phyloP scores from a whole-genome alignment of 2,888 invertebrate species.

The Acanthoscelides obtectus region DNA sequence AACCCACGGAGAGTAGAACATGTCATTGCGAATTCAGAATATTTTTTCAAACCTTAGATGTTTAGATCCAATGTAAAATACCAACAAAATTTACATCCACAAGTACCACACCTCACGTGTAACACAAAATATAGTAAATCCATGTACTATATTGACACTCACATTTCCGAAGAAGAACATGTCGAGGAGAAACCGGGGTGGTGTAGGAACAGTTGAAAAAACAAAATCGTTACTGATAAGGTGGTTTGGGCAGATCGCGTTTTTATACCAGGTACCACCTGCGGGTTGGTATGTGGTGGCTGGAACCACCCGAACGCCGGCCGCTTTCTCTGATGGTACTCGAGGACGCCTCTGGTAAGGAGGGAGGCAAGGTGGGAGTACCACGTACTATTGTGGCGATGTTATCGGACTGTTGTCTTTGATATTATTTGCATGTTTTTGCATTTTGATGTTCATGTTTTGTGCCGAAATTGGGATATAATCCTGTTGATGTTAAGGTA shows the following conservation, averaged over 20 bases:
- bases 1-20: no score
- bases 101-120: not conserved
- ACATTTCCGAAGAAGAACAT: not conserved
- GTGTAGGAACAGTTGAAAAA: not conserved
- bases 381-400: not conserved
- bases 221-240: slow-evolving; percentile 16
- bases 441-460: not conserved
- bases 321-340: slow-evolving; percentile 14
- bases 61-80: not conserved
- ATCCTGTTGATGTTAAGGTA: not conserved
- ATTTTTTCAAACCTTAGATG: no score
- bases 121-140: not conserved
- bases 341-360: not conserved
- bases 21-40: no score
- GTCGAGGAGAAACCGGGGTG: not conserved
- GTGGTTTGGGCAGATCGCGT: not conserved
- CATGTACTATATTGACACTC: not conserved
- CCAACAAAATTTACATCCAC: not conserved
- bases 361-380: not conserved
- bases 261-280: slow-evolving; percentile 19
- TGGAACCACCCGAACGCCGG: slow-evolving; percentile 15
- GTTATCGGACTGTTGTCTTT: not conserved
- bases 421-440: not conserved
- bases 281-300: slow-evolving; percentile 1
- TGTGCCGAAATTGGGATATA: not conserved